Base-by-base conservation (phyloP, 2,888 invertebrate genomes). In the Alviniconcha strummeri region DNA sequence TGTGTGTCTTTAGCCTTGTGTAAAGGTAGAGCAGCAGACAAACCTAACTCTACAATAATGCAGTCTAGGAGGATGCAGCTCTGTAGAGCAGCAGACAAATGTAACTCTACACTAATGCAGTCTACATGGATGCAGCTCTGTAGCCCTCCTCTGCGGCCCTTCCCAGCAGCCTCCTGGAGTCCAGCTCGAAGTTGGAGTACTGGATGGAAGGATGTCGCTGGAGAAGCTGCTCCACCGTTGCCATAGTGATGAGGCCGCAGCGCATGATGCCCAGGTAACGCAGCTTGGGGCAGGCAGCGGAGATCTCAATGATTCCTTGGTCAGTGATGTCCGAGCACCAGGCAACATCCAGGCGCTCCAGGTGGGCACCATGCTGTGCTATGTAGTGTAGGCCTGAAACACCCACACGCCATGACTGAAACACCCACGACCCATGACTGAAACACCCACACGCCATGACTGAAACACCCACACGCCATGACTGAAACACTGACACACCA, bases 251-350 rank as follows among this genome's bases (percentile, higher is more conserved):
- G 67, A 85, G 83, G 75, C 91, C 90, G 84, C 92, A 92, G 15
- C 91, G 88, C 85, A 91, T 91, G 36, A 92, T 88, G 71, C 91
- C 91, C 72, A 92, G 86, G 86, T 91, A 90, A 72, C 85, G 86
- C 67, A 92, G 88, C 17, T 85, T 82, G 36, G 86, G 85, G 84
- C 91, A 90, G n/a, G 82, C 85, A 71, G 82, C 85, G 19, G 91
- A 90, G 57, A 92, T 85, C 15, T 83, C 81, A 74, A 83, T 76
- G 36, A 92, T 89, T 7, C 91, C 92, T 4, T 78, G 72, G 72
- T 90, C 90, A 0, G 91, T 91, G 60, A 92, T 87, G 69, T 87
- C 87, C 9, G 87, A 84, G 83, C 92, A 91, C 91, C 91, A 92
- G 1, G 90, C 91, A 4, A 91, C 88, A 64, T 92, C 92, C n/a